Evolutionary conservation across 2,113 vertebrate genomes (phyloP), one percentile per base, ranked within the genome.

Genomic region (Accipiter virgatus): DNA sequence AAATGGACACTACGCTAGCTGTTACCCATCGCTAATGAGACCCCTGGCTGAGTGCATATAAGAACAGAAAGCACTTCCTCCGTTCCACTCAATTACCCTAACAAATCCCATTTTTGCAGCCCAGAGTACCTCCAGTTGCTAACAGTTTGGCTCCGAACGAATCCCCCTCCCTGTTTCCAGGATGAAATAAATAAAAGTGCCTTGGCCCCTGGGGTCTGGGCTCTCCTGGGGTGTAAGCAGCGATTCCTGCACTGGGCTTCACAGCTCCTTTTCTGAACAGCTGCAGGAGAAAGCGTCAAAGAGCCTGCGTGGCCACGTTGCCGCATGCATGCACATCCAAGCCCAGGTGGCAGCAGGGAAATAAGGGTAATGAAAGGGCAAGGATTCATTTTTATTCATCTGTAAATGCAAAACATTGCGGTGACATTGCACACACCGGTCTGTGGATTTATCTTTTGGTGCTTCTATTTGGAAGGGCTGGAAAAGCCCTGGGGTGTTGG

Each of bases 71-170:
- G 38, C 15, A 4, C 73, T 86, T 88, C 73, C 16, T 77, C 77
- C 62, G 43, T 85, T 96, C 86, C 36, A 31, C 90, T 93, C 86
- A 90, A 88, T 97, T 96, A 82, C 45, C 62, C 61, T 81, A 73
- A 97, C 77, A 94, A 86, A 91, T 95, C 81, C 81, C 38, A 55
- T 50, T 97, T 95, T 97, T 90, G 86, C 58, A 82, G 73, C 32
- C 81, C 78, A 52, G 52, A 79, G 43, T 73, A 23, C 68, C 78
- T 93, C 73, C 53, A 82, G 13, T 13, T 62, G 70, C 32, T 52
- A 72, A 34, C 25, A 53, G 34, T 85, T 91, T 81, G 48, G 18
- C 66, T 95, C 88, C 9, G 12, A 78, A 79, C 1, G 5, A 81
- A 70, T 71, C 21, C 16, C 48, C 25, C 59, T 79, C 31, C 59